Percentiles rank a stretch among this genome's conserved stretches.
These are phyloP conservation scores for Barnardius zonarius DNA, from an alignment of 2,113 vertebrate species.

Conservation along the genomic window DNA sequence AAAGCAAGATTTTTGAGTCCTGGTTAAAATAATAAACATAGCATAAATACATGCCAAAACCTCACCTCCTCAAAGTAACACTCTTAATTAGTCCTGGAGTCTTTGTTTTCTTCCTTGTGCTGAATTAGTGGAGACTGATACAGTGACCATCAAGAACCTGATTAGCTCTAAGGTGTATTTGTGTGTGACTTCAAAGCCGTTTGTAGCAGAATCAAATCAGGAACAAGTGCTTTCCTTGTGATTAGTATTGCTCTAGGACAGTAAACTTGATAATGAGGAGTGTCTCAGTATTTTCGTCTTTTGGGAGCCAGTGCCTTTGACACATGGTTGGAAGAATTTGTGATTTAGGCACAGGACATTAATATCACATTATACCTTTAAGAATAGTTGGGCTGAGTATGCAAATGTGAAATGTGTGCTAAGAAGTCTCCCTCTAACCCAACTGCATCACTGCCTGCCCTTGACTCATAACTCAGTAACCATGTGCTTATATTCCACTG, in stretches of 20 bases:
- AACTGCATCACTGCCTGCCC: conserved; percentile 20
- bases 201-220: neutral
- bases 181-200: neutral
- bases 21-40: neutral
- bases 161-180: neutral
- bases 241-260: neutral
- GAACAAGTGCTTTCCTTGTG: neutral
- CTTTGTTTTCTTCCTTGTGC: neutral
- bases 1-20: neutral
- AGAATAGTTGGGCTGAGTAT: neutral
- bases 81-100: neutral
- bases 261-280: neutral
- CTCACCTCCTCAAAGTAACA: neutral
- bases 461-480: conserved; percentile 47
- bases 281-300: neutral
- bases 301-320: neutral
- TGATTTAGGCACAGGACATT: neutral
- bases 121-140: neutral
- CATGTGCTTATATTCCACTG: conserved; percentile 66
- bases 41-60: neutral
- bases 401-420: neutral
- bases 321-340: neutral
- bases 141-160: neutral
- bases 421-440: neutral
- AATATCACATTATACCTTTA: neutral